Conservation (phyloP, 1,140 invertebrate species). For the Proctacanthus coquilletti region DNA sequence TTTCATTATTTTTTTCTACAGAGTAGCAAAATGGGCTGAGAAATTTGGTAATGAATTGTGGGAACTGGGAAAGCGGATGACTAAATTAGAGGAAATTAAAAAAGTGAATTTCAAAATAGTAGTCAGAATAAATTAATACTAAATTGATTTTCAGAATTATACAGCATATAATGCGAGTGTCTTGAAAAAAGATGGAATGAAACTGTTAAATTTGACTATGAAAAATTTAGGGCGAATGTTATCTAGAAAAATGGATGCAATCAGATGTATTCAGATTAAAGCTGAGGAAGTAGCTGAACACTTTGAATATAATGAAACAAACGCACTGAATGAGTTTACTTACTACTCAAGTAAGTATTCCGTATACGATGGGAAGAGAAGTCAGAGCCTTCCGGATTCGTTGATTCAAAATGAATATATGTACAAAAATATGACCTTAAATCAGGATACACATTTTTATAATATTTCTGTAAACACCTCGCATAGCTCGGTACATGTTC, state of each 20-base stretch:
- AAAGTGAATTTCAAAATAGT: conserved; percentile 25
- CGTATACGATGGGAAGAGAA: conserved; percentile 16
- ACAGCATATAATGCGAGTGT: conserved; percentile 56
- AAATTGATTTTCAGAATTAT: conserved; percentile 41
- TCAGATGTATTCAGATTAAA: conserved; percentile 52
- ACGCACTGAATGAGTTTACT: conserved; percentile 29
- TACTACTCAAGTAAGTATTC: conserved; percentile 63
- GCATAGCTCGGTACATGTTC: conserved; percentile 80
- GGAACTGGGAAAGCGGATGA: conserved; percentile 39
- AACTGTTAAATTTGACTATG: conserved; percentile 55
- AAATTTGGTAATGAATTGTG: conserved; percentile 43
- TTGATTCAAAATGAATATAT: conserved; percentile 9
- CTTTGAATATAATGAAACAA: conserved; percentile 34
- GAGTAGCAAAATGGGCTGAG: conserved; percentile 42
- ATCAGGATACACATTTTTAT: conserved; percentile 66
- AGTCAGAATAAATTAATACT: conserved; percentile 4
- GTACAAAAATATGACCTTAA: conserved; percentile 40
- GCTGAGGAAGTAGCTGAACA: conserved; percentile 47
- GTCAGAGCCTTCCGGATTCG: conserved; percentile 9
- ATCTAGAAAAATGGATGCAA: conserved; percentile 66
- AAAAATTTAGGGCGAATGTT: conserved; percentile 61
- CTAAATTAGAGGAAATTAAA: conserved; percentile 42
- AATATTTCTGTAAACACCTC: conserved; percentile 68
- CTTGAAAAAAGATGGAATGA: conserved; percentile 53
- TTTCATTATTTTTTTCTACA: conserved; percentile 14